These are phyloP conservation scores for Mactromeris polynyma DNA, from an alignment of 2,888 invertebrate genomes.

Conservation along the genomic window DNA sequence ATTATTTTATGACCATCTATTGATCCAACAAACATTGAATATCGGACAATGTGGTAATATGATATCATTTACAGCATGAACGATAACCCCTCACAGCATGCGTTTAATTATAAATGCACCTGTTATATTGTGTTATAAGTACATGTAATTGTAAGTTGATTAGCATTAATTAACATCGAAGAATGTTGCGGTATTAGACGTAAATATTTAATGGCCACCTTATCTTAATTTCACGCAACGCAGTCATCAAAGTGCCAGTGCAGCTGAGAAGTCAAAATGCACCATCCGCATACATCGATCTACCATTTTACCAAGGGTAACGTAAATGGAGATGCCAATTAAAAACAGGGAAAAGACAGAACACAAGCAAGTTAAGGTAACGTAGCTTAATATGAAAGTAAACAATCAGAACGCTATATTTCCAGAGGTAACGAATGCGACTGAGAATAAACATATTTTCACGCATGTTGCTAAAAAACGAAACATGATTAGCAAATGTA, in stretches of 20 bases:
- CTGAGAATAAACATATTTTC: no score
- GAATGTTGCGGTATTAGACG: background rate
- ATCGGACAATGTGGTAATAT: background rate
- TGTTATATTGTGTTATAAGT: background rate
- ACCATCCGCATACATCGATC: no score
- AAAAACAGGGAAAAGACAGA: no score
- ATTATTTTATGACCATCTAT: background rate
- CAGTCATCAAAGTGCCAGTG: background rate
- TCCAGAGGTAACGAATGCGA: no score
- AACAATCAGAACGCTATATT: no score
- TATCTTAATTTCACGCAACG: background rate
- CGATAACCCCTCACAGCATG: background rate
- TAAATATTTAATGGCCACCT: slow-evolving; percentile 6
- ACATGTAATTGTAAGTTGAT: background rate
- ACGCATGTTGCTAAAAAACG: no score
- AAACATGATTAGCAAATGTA: no score
- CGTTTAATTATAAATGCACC: slow-evolving; percentile 4
- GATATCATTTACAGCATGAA: background rate
- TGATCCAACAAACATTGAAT: background rate
- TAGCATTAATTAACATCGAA: background rate
- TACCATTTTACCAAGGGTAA: no score
- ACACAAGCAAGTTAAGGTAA: no score
- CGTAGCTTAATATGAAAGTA: no score
- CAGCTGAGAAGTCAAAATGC: no score
- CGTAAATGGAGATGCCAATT: no score